Base-by-base conservation (phyloP, 2,797 vertebrate species). In the Pipistrellus kuhlii region DNA sequence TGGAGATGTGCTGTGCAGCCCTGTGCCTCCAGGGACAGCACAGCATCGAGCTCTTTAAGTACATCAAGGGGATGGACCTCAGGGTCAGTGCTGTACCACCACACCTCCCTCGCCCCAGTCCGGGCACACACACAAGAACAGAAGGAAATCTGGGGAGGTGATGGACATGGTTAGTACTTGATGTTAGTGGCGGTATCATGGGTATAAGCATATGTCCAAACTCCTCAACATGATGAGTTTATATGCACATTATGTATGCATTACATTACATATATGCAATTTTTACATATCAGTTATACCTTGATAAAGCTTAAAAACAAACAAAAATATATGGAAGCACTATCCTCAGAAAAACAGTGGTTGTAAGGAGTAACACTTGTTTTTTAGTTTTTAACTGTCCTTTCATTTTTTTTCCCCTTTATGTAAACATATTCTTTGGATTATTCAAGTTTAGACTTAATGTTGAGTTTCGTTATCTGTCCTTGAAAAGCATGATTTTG, bases 371-470 rank as follows among this genome's bases (percentile, higher is more conserved):
- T 55, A 91, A 35, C 11, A 48, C 48, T 68, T 32, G 15, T 82
- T 82, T 95, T 91, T 90, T 77, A 35, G 23, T 89, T 91, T 95
- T 90, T 82, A 94, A 93, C 21, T 38, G 2, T 72, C 17, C 35
- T 77, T 32, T 84, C 21, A 32, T 90, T 64, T 57, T 57, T 83
- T 85, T 84, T 72, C 32, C 48, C 8, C 20, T 27, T 78, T 71
- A 48, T 38, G 12, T 66, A 76, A 88, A 44, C 17, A 23, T 51
- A 15, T 75, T 88, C 32, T 62, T 91, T 87, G 41, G 30, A 38
- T 80, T 85, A 46, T 88, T 8, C 23, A 86, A 57, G 20, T 76
- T 35, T 77, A 76, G 6, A 64, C 38, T 75, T 85, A 85, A 73
- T 30, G 9, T 53, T 88, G 55, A 75, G 3, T 78, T 91, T 14